Evolutionary conservation across 2,113 vertebrate genomes (phyloP), one percentile per base, ranked within the genome.

Genomic region (Gila orcuttii): DNA sequence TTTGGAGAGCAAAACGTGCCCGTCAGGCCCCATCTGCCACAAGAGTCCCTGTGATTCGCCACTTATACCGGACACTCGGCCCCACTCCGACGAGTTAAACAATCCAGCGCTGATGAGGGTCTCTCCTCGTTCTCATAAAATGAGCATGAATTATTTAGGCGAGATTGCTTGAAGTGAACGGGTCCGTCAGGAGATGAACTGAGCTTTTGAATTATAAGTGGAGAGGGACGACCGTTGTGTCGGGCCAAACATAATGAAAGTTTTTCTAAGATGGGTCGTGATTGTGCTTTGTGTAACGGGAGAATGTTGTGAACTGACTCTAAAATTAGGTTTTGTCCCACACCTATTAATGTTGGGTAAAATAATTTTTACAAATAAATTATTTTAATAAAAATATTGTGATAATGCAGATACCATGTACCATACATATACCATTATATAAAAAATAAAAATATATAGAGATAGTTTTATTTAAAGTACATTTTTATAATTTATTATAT

Each of bases 21-120:
- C 83, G 90, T 92, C 93, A 66, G 78, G 28, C 71, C 90, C 94
- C 95, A 95, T 96, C 96, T 96, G 96, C 93, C 92, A 82, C 91
- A 85, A 90, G 88, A 90, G 88, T 82, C 88, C 86, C 89, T 94
- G 91, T 89, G 92, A 93, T 94, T 94, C 88, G 82, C 93, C 94
- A 91, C 91, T 95, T 93, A 91, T 89, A 86, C 85, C 74, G 88
- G 91, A 93, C 91, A 90, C 91, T 90, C 89, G 45, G 86, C 85
- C 87, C 62, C 91, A 28, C 93, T 94, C 86, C 81, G 90, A 90
- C 89, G 89, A 91, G 92, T 95, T 95, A 94, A 95, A 94, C 93
- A 94, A 86, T 86, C 79, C 59, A 60, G 28, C 31, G 50, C 81
- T 83, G 88, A 88, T 85, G 88, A 86, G 87, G 87, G 76, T 69